Evolutionary conservation across 2,797 vertebrate species (phyloP).

Genomic region (Bufotes viridis): DNA sequence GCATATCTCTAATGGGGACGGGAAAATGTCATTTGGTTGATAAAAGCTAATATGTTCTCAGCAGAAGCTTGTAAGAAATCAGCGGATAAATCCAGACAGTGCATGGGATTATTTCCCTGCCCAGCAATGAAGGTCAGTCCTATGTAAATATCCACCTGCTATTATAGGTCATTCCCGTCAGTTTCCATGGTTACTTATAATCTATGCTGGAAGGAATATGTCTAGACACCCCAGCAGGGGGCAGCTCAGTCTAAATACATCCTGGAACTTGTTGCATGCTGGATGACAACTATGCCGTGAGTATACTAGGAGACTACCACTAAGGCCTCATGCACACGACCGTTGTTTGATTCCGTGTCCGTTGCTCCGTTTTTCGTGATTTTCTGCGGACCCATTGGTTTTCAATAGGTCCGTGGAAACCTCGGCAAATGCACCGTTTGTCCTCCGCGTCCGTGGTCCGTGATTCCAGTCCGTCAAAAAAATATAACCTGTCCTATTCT

Average conservation of each 20-base stretch:
- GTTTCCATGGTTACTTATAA: slow-evolving; percentile 26
- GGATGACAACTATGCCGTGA: background rate
- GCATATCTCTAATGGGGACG: background rate
- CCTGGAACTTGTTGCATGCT: background rate
- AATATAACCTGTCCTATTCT: too few relatives aligned
- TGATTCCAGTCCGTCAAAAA: too few relatives aligned
- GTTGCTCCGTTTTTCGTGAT: too few relatives aligned
- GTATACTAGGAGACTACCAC: background rate
- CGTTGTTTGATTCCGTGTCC: too few relatives aligned
- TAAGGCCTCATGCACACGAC: too few relatives aligned
- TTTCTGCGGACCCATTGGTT: too few relatives aligned
- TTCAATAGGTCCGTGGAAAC: too few relatives aligned
- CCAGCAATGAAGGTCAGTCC: background rate
- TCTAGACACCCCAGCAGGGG: slow-evolving; percentile 21
- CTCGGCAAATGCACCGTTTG: too few relatives aligned
- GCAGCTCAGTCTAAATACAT: background rate
- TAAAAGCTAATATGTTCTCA: background rate
- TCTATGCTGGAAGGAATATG: slow-evolving; percentile 5
- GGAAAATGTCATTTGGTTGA: background rate
- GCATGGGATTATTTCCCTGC: background rate
- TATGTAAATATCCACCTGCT: background rate
- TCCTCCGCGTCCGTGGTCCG: too few relatives aligned
- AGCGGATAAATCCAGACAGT: background rate
- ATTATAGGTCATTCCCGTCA: background rate
- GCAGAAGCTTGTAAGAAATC: background rate